Percentiles rank a stretch among this genome's conserved stretches.
Conservation (phyloP, 1,140 invertebrate genomes). For the Drosophila carrolli region DNA sequence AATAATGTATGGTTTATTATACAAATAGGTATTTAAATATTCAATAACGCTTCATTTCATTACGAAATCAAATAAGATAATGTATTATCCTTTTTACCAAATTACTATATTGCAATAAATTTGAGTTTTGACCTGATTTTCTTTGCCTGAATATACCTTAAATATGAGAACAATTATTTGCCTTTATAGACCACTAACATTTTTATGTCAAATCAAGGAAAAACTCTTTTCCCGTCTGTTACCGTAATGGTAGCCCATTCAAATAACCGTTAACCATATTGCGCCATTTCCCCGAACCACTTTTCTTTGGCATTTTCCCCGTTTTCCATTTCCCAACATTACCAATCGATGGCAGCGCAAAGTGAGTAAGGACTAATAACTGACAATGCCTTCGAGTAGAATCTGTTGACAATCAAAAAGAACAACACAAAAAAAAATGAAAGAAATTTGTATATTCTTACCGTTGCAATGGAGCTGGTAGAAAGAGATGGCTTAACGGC, state of each 20-base stretch:
- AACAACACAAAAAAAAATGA: constrained; percentile 2
- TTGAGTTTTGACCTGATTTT: no score
- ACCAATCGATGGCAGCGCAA: constrained; percentile 4
- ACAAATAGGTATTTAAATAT: not conserved
- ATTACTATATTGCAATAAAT: no score
- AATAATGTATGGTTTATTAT: no score
- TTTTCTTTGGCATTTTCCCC: constrained; percentile 13
- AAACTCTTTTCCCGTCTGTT: not conserved
- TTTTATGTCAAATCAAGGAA: not conserved
- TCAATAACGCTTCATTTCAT: not conserved
- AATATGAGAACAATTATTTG: not conserved
- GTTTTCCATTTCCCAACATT: constrained; percentile 13
- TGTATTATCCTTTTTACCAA: no score
- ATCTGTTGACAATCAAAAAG: constrained; percentile 35
- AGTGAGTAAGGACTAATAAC: constrained; percentile 30
- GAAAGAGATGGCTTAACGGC: not conserved
- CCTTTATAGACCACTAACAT: not conserved
- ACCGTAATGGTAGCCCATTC: constrained; percentile 8
- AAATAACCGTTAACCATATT: constrained; percentile 32
- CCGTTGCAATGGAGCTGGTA: constrained; percentile 12
- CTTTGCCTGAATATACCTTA: no score
- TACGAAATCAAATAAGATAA: not conserved
- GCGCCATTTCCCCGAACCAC: constrained; percentile 11
- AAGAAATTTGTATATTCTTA: constrained; percentile 23
- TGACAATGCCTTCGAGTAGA: constrained; percentile 15